These are phyloP conservation scores for Thaumatotibia leucotreta DNA, from an alignment of 1,140 invertebrate species.

Conservation along the genomic window DNA sequence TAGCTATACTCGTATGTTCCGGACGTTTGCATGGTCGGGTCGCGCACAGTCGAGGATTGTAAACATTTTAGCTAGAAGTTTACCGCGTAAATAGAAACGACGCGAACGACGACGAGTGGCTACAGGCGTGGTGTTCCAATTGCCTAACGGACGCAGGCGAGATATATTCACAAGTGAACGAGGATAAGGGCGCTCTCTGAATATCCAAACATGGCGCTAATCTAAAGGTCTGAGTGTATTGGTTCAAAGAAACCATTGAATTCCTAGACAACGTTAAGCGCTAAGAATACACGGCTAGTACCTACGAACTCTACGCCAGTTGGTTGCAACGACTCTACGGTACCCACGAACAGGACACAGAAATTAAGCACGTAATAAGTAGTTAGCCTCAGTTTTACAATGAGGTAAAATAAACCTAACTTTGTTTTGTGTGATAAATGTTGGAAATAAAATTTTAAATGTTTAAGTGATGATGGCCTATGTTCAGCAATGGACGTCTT, in stretches of 20 bases:
- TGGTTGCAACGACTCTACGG: background rate
- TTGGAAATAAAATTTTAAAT: background rate
- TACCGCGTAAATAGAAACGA: background rate
- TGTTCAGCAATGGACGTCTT: too few species aligned
- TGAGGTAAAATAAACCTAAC: background rate
- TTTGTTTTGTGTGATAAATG: background rate
- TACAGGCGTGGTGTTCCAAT: background rate
- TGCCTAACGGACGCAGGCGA: background rate
- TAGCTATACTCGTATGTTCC: background rate
- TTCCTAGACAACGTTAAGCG: background rate
- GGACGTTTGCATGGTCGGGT: background rate
- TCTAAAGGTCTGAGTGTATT: background rate
- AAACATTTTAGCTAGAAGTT: constrained; percentile 13
- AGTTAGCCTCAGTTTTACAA: background rate
- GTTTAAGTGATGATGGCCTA: background rate
- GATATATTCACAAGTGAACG: background rate
- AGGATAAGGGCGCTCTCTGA: background rate
- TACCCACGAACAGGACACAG: background rate
- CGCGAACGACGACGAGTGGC: background rate
- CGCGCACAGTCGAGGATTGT: background rate
- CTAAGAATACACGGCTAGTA: background rate
- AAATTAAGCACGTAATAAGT: background rate
- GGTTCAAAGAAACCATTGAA: background rate
- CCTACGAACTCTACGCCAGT: background rate
- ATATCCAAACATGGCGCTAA: too few species aligned